Evolutionary conservation across 2,797 vertebrate genomes (phyloP).

Genomic region (Sebastes kiyomatsui): DNA sequence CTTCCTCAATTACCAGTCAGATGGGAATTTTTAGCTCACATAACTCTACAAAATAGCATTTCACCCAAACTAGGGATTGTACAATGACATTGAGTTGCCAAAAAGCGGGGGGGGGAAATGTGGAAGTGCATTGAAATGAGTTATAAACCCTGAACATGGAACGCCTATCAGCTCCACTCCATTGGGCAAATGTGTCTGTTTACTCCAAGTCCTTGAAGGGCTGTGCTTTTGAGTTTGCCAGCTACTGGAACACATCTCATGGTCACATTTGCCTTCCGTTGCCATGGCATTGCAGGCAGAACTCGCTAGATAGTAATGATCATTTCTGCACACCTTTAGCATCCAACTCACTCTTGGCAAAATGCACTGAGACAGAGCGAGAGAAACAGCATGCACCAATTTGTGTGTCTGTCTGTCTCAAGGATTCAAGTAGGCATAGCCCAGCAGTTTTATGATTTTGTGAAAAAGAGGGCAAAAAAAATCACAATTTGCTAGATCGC

Average conservation of each 20-base stretch:
- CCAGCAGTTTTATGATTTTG: constrained; percentile 4
- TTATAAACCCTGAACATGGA: constrained; percentile 61
- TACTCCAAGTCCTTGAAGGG: constrained; percentile 74
- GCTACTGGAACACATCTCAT: constrained; percentile 67
- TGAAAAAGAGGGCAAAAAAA: not conserved
- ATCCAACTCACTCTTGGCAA: constrained; percentile 54
- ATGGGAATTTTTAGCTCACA: not conserved
- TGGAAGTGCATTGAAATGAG: constrained; percentile 49
- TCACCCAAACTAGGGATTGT: constrained; percentile 1
- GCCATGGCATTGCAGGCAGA: constrained; percentile 72
- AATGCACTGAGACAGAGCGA: constrained; percentile 19
- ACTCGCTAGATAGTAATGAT: constrained; percentile 60
- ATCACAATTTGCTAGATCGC: constrained; percentile 13
- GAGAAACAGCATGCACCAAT: constrained; percentile 23
- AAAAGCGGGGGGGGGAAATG: not conserved
- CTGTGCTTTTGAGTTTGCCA: constrained; percentile 58
- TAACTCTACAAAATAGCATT: not conserved
- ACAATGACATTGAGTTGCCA: constrained; percentile 33
- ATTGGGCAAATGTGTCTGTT: constrained; percentile 75
- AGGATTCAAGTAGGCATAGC: constrained; percentile 15
- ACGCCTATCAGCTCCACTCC: constrained; percentile 66
- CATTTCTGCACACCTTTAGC: constrained; percentile 62
- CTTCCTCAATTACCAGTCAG: constrained; percentile 2
- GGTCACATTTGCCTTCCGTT: constrained; percentile 71
- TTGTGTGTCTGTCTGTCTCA: constrained; percentile 36